Base-by-base conservation (phyloP, 1,140 invertebrate genomes). In the Saccostrea cuccullata region DNA sequence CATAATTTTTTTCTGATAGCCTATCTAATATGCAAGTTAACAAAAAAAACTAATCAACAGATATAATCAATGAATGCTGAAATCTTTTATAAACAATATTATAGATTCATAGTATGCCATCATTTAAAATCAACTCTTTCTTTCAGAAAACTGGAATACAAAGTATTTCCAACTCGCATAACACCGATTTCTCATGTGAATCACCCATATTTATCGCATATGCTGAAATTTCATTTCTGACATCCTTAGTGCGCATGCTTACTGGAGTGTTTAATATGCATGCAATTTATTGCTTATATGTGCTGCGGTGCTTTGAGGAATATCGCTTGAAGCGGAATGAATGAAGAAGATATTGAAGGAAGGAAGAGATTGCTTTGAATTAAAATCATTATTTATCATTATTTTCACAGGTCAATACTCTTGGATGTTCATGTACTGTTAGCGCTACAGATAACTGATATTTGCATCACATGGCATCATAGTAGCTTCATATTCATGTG, bases 221-320 rank as follows among this genome's bases (percentile, higher is more conserved):
- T 77, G 70, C 23, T 77, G 70, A 77, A 77, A 77, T 77, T 77
- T 77, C 70, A 77, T 77, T 77, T 77, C 30, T 77, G 70, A 77
- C 23, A 36, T 30, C 26, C 23, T 15, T 77, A 77, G 70, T 26
- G 58, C n/a, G 58, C 58, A 20, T 26, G 70, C 23, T 12, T 4
- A 26, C 13, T 15, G 30, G 26, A 13, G 8, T 13, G n/a, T 26
- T 15, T 26, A 36, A 36, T 36, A 36, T 77, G 70, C 70, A 77
- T 77, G 70, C 26, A 26, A 30, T 4, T 77, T 3, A 13, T 77
- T 73, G 23, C 26, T 26, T 30, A 17, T 36, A 12, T 30, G 30
- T 77, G 70, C 26, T 77, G 70, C 70, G 70, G 13, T 36, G 26
- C 12, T 30, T 23, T 30, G 23, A 12, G 30, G 70, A 40, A 77